A percentile compares a stretch with the other conserved stretches of the same genome.
These are phyloP conservation scores for Cinclus cinclus DNA, from an alignment of 2,113 vertebrate genomes.

Conservation along the genomic window DNA sequence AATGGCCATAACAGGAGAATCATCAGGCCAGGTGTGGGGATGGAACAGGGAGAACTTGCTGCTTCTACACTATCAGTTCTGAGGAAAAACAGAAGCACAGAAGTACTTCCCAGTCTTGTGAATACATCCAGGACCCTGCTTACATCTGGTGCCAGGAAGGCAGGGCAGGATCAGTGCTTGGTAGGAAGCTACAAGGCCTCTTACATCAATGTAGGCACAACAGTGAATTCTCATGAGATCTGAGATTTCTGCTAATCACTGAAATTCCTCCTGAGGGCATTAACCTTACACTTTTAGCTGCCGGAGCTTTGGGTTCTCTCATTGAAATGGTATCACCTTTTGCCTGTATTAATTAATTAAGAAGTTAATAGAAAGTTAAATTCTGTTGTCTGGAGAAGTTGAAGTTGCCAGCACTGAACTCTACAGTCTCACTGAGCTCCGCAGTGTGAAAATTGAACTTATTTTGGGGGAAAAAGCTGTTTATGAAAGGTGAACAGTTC, in stretches of 20 bases:
- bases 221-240: not conserved
- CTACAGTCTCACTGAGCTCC: not conserved
- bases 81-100: not conserved
- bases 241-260: not conserved
- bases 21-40: not conserved
- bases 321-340: not conserved
- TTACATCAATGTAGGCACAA: not conserved
- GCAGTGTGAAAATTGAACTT: not conserved
- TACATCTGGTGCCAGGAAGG: not conserved
- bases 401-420: not conserved
- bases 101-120: not conserved
- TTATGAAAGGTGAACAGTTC: not conserved
- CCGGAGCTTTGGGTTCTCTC: not conserved
- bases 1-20: not conserved
- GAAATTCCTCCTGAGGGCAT: not conserved
- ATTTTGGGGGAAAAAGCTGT: rapidly evolving
- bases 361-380: not conserved
- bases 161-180: not conserved
- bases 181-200: not conserved
- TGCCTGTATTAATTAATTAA: not conserved
- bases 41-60: not conserved
- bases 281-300: not conserved
- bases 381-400: not conserved
- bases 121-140: not conserved
- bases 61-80: not conserved